Conservation (phyloP, 2,888 invertebrate genomes). For the Leucozona laternaria region DNA sequence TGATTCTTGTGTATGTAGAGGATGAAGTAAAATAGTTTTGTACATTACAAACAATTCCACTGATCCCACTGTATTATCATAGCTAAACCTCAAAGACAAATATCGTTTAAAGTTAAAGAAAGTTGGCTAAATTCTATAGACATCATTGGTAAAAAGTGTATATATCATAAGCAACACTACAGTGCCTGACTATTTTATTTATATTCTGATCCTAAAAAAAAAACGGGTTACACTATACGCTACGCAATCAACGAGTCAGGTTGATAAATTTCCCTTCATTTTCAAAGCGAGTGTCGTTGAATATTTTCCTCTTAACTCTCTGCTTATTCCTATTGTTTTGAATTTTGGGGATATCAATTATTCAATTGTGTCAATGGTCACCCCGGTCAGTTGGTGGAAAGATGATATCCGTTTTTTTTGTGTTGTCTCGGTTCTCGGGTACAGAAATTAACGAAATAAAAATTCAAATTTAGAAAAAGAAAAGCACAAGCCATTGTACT, state of each 20-base stretch:
- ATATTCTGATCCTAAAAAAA: conserved; percentile 10
- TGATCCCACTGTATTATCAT: no score
- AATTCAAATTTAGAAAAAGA: conserved; percentile 56
- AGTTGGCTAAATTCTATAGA: no score
- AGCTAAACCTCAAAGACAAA: no score
- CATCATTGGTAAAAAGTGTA: no score
- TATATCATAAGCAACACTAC: no score
- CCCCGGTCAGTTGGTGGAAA: conserved; percentile 57
- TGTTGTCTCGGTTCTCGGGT: no score
- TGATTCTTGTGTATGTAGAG: no score
- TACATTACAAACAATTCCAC: no score
- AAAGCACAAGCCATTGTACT: conserved; percentile 32
- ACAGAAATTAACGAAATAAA: conserved; percentile 37
- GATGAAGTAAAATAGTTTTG: no score
- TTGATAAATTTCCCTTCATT: conserved; percentile 65
- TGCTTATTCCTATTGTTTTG: conserved; percentile 32
- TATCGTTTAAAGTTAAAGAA: no score
- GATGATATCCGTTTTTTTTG: conserved; percentile 60
- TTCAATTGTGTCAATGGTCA: conserved; percentile 69
- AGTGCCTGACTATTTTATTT: not conserved
- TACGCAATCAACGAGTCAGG: conserved; percentile 22
- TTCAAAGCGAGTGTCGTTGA: conserved; percentile 13
- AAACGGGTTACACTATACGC: conserved; percentile 46
- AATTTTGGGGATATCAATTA: conserved; percentile 44
- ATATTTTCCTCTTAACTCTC: conserved; percentile 3